Evolutionary conservation across 2,888 invertebrate species (phyloP), one percentile per base, ranked within the genome.

Genomic region (Leptinotarsa juncta): DNA sequence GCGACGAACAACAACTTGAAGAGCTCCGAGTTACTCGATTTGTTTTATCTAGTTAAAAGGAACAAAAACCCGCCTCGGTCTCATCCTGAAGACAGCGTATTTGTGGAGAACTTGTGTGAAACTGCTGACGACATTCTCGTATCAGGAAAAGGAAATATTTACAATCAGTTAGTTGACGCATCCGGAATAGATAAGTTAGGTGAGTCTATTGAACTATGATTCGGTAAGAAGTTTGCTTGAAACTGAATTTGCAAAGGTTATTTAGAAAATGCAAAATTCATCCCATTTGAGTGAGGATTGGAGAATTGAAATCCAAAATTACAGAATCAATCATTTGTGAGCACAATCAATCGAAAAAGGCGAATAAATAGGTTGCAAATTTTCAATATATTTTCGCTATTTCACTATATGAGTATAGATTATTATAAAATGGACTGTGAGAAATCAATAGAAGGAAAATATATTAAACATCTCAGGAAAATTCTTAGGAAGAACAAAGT

Each of bases 1-100:
- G 77, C 75, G 62, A 70, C 72, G 1, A 79, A 71, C 65, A 82
- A 83, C 65, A 78, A 71, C 48, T 76, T 87, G 51, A 82, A 80
- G 67, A 84, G 84, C 69, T 85, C 87, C n/a, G 87, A 87, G 77
- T 4, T 87, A 10, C 23, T 86, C 4, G 84, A 85, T 65, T 55
- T 73, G 42, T 76, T 72, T 65, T 68, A 18, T 14, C 49, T 77
- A 16, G 32, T 70, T 26, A 81, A 72, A 67, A 79, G 77, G n/a
- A 78, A 72, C 73, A 72, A 50, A 48, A 71, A 72, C 3, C 77
- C 76, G 3, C n/a, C 66, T 42, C 60, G 49, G 57, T 65, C 75
- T 55, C 67, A 75, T 15, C 74, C 80, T 15, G 83, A 84, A 62
- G 83, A 84, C 20, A 77, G 81, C n/a, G 75, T 79, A 49, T 74